phyloP scores from a whole-genome alignment of 53 echinoderm and acorn worm genomes.

The Patiria pectinifera region DNA sequence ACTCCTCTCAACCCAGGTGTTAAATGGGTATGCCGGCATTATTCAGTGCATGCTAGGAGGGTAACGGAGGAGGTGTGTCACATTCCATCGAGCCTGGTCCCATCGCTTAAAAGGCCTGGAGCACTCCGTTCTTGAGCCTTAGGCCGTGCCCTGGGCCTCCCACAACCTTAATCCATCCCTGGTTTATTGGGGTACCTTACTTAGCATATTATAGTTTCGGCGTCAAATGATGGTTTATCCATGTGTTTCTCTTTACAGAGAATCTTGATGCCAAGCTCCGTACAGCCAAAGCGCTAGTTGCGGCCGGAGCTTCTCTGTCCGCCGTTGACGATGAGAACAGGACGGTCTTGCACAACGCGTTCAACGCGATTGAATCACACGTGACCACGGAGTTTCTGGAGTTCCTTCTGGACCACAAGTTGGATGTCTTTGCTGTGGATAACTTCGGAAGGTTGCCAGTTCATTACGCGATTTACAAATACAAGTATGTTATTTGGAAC shows the following conservation, averaged over 20 bases:
- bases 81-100: no score
- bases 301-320: slow-evolving; percentile 70
- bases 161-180: no score
- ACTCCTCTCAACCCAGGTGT: no score
- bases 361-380: slow-evolving; percentile 75
- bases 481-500: neutral
- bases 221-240: no score
- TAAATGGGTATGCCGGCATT: no score
- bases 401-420: slow-evolving; percentile 74
- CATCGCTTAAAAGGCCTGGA: no score
- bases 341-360: slow-evolving; percentile 87
- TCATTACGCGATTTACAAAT: slow-evolving; percentile 78
- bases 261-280: neutral
- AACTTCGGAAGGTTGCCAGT: slow-evolving; percentile 72
- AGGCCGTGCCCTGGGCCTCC: no score
- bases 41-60: no score
- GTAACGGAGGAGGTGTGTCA: no score
- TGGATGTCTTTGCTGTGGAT: slow-evolving; percentile 78
- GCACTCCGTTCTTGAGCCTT: no score
- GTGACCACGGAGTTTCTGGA: slow-evolving; percentile 76
- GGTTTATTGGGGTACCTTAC: no score
- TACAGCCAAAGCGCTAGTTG: slow-evolving; percentile 64
- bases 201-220: no score
- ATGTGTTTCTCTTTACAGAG: neutral
- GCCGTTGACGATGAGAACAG: slow-evolving; percentile 69